Evolutionary conservation across 2,888 invertebrate species (phyloP).

Genomic region (Mythimna albipuncta): DNA sequence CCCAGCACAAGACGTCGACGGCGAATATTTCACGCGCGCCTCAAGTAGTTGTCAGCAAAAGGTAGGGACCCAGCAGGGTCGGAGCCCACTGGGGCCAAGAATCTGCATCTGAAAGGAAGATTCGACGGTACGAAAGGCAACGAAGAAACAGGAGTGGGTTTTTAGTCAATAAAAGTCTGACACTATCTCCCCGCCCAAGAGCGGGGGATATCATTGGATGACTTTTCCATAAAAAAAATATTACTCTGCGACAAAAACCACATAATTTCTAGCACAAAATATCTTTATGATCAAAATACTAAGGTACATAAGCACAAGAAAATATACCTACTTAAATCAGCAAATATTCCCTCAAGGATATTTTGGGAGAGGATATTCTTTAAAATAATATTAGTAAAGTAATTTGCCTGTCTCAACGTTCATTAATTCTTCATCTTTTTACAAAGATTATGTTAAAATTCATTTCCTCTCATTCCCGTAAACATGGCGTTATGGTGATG

Average conservation of each 20-base stretch:
- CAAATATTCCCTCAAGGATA: conserved; percentile 50
- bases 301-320: neutral
- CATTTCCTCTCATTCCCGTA: conserved; percentile 51
- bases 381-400: conserved; percentile 53
- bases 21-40: no score
- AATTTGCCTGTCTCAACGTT: conserved; percentile 57
- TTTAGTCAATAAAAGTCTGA: no score
- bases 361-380: conserved; percentile 52
- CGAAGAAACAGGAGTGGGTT: no score
- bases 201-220: no score
- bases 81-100: no score
- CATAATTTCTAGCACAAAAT: neutral
- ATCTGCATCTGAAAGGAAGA: no score
- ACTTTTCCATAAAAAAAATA: no score
- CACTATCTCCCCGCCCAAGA: no score
- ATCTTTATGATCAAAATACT: neutral
- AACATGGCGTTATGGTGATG: conserved; percentile 32
- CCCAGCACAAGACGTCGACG: no score
- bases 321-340: conserved; percentile 21
- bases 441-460: conserved; percentile 60
- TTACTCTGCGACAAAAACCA: neutral
- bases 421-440: conserved; percentile 62
- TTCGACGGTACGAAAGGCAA: no score
- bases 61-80: no score
- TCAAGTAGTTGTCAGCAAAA: no score